phyloP scores from a whole-genome alignment of 2,888 invertebrate genomes.

The Dendrolimus houi region DNA sequence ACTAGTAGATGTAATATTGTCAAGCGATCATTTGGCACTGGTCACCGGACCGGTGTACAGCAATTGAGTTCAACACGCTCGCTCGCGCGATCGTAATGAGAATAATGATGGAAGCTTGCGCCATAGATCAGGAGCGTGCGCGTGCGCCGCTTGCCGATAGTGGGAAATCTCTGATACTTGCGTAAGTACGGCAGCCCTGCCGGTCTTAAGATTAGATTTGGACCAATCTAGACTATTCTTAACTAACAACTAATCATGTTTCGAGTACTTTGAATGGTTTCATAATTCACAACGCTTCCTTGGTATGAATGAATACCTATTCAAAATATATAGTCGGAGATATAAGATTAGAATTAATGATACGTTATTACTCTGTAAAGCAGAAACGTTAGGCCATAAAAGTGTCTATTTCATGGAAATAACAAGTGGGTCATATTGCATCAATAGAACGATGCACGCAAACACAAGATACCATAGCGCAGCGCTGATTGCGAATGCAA shows the following conservation, averaged over 20 bases:
- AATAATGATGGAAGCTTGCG: constrained; percentile 67
- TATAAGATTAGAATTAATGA: background rate
- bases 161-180: constrained; percentile 61
- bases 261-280: background rate
- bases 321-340: background rate
- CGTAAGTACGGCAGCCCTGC: constrained; percentile 59
- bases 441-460: constrained; percentile 61
- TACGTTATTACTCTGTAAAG: constrained; percentile 1
- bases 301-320: background rate
- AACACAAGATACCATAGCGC: constrained; percentile 47
- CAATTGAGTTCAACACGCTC: constrained; percentile 40
- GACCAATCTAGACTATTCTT: constrained; percentile 22
- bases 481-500: constrained; percentile 45
- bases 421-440: constrained; percentile 63
- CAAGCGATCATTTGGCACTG: constrained; percentile 37
- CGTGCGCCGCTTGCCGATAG: constrained; percentile 55
- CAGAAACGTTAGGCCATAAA: background rate
- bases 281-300: background rate
- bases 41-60: constrained; percentile 37
- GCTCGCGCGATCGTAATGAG: constrained; percentile 45
- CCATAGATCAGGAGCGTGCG: constrained; percentile 45
- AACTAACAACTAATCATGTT: background rate
- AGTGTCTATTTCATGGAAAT: constrained; percentile 41
- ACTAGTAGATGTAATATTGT: constrained; percentile 24
- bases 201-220: constrained; percentile 34